Evolutionary conservation across 2,888 invertebrate species (phyloP).

Genomic region (Eupithecia centaureata): DNA sequence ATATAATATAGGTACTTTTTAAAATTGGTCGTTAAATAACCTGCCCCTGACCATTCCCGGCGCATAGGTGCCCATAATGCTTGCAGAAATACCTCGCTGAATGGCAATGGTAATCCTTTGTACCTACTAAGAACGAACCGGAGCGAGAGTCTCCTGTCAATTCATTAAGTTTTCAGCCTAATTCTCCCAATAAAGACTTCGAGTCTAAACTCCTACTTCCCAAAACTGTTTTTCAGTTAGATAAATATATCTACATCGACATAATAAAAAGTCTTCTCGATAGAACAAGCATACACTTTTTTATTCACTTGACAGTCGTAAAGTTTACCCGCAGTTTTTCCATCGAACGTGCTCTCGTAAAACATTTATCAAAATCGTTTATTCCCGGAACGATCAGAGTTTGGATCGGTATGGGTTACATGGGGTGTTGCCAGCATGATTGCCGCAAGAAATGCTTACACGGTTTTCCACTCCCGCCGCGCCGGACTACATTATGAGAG

Average conservation of each 20-base stretch:
- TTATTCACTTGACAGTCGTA: constrained; percentile 15
- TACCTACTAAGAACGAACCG: too few species aligned
- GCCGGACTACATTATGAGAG: constrained; percentile 63
- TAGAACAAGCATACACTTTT: background rate
- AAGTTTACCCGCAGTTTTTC: constrained; percentile 32
- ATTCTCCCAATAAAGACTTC: too few species aligned
- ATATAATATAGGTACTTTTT: too few species aligned
- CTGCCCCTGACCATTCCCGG: too few species aligned
- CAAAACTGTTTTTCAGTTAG: background rate
- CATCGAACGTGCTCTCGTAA: constrained; percentile 17
- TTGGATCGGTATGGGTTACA: constrained; percentile 17
- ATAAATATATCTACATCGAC: background rate
- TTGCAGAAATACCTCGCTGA: too few species aligned
- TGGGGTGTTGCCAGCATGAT: constrained; percentile 45
- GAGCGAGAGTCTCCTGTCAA: too few species aligned
- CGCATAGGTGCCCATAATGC: too few species aligned
- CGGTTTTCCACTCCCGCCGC: constrained; percentile 69
- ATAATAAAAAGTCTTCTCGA: background rate
- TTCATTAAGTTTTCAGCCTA: too few species aligned
- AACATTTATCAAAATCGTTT: constrained; percentile 31
- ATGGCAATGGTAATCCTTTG: too few species aligned
- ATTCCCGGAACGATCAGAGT: constrained; percentile 31
- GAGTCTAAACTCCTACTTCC: too few species aligned
- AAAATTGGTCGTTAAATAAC: too few species aligned
- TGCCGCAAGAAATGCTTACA: constrained; percentile 60